Conservation (phyloP, 2,797 vertebrate genomes). For the Numenius phaeopus region DNA sequence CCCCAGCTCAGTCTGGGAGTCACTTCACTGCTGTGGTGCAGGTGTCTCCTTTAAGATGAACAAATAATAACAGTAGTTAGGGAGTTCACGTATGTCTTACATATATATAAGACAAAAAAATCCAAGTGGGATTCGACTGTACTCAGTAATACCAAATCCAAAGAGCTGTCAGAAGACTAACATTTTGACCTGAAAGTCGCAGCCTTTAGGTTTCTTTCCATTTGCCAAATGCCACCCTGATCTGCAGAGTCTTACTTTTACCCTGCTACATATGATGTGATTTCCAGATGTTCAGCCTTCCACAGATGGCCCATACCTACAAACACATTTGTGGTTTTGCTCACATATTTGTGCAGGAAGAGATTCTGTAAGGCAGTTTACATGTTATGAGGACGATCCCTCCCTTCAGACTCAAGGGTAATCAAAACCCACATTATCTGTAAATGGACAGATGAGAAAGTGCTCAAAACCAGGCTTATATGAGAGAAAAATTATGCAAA, state of each 20-base stretch:
- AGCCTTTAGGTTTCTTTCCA: background rate
- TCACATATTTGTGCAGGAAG: background rate
- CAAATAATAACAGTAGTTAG: background rate
- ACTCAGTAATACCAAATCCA: background rate
- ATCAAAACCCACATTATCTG: conserved; percentile 41
- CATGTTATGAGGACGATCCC: background rate
- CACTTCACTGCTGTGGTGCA: background rate
- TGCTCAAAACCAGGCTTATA: background rate
- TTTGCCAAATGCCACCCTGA: background rate
- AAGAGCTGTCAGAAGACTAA: background rate
- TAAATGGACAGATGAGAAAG: conserved; percentile 45
- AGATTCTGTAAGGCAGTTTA: background rate
- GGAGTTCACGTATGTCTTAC: background rate
- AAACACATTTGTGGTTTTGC: background rate
- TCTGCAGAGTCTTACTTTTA: background rate
- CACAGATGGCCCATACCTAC: fast-evolving
- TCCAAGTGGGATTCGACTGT: background rate
- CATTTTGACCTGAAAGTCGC: background rate
- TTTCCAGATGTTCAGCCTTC: background rate
- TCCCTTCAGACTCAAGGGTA: background rate
- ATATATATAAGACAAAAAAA: background rate
- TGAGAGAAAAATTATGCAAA: conserved; percentile 46
- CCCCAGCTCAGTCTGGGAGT: background rate
- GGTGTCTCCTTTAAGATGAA: background rate
- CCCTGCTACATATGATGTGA: fast-evolving